Base-by-base conservation (phyloP, 2,888 invertebrate genomes). In the Ormia ochracea region DNA sequence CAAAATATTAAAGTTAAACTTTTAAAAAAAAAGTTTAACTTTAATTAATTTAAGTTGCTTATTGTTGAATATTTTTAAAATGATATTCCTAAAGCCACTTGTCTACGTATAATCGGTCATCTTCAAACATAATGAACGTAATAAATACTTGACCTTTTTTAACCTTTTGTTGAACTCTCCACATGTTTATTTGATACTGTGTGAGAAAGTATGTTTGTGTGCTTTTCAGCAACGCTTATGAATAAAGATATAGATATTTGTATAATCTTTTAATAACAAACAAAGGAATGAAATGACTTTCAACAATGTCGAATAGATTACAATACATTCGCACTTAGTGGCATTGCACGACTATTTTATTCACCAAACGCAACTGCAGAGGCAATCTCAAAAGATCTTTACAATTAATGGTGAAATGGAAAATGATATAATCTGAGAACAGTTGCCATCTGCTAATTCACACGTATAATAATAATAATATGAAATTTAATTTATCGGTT, bases 271-370 rank as follows among this genome's bases (percentile, higher is more conserved):
- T 70, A 70, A 74, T 38, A 74, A 59, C 61, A 70, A 70, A 79
- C 69, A 79, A 75, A 72, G 26, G 65, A 75, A 75, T 72, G 61
- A 66, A 72, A 75, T 79, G 75, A 77, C 77, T 77, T 81, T 81
- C 80, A 66, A 63, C 80, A 81, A 72, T 81, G 80, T 73, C 77
- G 69, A 38, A 65, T 63, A 31, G 3, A 48, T 59, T 41, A 43
- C 23, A 50, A 45, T 56, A 36, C 23, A 56, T 23, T 50, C 50
- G 52, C n/a, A 36, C 17, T 45, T 12, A 58, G 26, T 69, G 28
- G n/a, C n/a, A n/a, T n/a, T n/a, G n/a, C n/a, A n/a, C n/a, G n/a
- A n/a, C n/a, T 28, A 58, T 38, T 58, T 48, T 23, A 48, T 38
- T 43, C 43, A 58, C 17, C 38, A 58, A 36, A 26, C 4, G 7